These are phyloP conservation scores for Drosophila mayri DNA, from an alignment of 1,140 invertebrate species.

Conservation along the genomic window DNA sequence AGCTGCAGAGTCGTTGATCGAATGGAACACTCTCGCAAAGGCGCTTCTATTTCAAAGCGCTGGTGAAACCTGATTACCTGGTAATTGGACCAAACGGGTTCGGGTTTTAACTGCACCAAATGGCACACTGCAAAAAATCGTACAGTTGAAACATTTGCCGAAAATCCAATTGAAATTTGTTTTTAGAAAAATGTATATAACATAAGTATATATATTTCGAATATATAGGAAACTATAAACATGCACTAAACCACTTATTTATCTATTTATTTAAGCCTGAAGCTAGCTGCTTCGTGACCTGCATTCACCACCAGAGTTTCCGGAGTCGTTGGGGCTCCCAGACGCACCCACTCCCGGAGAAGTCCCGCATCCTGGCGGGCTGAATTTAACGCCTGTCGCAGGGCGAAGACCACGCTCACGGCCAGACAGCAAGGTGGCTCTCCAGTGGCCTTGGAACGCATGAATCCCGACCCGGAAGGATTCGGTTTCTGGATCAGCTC, in stretches of 20 bases:
- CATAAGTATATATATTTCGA: too few relatives aligned
- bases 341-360: constrained; percentile 85
- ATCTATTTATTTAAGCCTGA: too few relatives aligned
- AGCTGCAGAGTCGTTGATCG: constrained; percentile 19
- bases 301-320: constrained; percentile 82
- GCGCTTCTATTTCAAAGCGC: constrained; percentile 53
- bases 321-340: constrained; percentile 85
- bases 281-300: constrained; percentile 21
- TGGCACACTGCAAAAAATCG: too few relatives aligned
- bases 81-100: constrained; percentile 60
- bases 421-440: constrained; percentile 92
- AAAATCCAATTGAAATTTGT: too few relatives aligned
- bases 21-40: constrained; percentile 19
- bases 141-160: too few relatives aligned
- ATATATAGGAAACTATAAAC: too few relatives aligned
- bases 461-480: constrained; percentile 89
- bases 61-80: constrained; percentile 48
- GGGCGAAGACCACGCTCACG: constrained; percentile 88
- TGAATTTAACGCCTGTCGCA: constrained; percentile 89
- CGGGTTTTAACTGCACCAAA: background rate
- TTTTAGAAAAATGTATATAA: too few relatives aligned
- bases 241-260: too few relatives aligned
- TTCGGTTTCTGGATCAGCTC: constrained; percentile 87
- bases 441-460: constrained; percentile 93
- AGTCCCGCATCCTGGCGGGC: constrained; percentile 87